These are phyloP conservation scores for Drosophila fulvimacula DNA, from an alignment of 2,888 invertebrate genomes.

Conservation along the genomic window DNA sequence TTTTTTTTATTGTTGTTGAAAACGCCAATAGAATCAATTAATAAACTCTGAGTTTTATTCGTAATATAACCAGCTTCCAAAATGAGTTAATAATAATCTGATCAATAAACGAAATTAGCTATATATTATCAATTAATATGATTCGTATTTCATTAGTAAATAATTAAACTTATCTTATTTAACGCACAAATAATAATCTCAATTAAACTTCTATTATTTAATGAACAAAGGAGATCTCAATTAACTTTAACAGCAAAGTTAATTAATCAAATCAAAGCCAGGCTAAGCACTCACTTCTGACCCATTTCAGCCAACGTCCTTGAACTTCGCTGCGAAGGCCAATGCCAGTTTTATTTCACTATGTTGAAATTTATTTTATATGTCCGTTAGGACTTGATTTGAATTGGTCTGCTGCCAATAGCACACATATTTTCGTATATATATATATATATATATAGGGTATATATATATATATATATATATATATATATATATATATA, in stretches of 20 bases:
- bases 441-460: background rate
- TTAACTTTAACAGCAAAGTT: slow-evolving; percentile 17
- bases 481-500: background rate
- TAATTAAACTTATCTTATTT: background rate
- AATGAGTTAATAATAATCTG: no score
- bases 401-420: slow-evolving; percentile 22
- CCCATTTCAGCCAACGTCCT: slow-evolving; percentile 41
- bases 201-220: background rate
- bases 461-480: background rate
- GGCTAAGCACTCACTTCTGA: background rate
- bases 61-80: no score
- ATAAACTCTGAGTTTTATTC: no score
- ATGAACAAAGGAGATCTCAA: slow-evolving; percentile 23
- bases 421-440: background rate
- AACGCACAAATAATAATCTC: background rate
- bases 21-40: no score
- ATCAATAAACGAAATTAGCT: no score
- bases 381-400: slow-evolving; percentile 24
- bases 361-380: slow-evolving; percentile 20
- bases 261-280: slow-evolving; percentile 51
- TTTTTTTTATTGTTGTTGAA: background rate
- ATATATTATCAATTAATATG: no score
- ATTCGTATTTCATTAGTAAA: no score
- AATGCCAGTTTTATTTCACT: slow-evolving; percentile 23
- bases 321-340: slow-evolving; percentile 50